Base-by-base conservation (phyloP, 2,888 invertebrate genomes). In the Stegophylla sp. region DNA sequence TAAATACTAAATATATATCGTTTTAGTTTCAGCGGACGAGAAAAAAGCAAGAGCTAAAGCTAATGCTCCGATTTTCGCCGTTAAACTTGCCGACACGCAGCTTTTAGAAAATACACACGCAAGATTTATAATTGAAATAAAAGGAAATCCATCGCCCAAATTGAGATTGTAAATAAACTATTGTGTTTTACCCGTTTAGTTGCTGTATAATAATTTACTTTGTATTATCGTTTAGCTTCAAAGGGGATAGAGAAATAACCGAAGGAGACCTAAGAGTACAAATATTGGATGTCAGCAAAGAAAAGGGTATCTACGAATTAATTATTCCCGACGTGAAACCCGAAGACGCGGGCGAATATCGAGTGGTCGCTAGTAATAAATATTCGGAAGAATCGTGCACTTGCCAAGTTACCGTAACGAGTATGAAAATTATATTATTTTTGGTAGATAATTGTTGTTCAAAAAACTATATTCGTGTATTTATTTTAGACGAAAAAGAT, bases 81-180 rank as follows among this genome's bases (percentile, higher is more conserved):
- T 96, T 64, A 92, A 92, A 28, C 88, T 97, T 82, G 94, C 93
- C 86, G 94, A 96, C 86, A 94, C 96, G 0, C 95, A 96, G 86
- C 91, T 96, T 43, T 87, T 95, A 85, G 92, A 94, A 86, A 92
- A 93, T 85, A 95, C 96, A 0, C 94, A 93, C 85, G 89, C 96
- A 81, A 90, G 95, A 48, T 96, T 95, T 86, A 93, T 96, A 92
- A 90, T 96, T 82, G 94, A 94, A 87, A 92, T 95, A 75, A 92
- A 92, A 84, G 96, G 96, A 13, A 92, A 94, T 84, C 96, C 96
- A 1, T 93, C 92, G 86, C 98, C 98, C 0, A 92, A 92, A 83
- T 91, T 98, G 67, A 92, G 91, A 87, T 97, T 98, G 97, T 96
- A 88, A 71, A 28, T 34, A 2, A 28, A 20, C 17, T 48, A 2